Base-by-base conservation (phyloP, 2,113 vertebrate genomes). In the Sarotherodon lohbergeri region DNA sequence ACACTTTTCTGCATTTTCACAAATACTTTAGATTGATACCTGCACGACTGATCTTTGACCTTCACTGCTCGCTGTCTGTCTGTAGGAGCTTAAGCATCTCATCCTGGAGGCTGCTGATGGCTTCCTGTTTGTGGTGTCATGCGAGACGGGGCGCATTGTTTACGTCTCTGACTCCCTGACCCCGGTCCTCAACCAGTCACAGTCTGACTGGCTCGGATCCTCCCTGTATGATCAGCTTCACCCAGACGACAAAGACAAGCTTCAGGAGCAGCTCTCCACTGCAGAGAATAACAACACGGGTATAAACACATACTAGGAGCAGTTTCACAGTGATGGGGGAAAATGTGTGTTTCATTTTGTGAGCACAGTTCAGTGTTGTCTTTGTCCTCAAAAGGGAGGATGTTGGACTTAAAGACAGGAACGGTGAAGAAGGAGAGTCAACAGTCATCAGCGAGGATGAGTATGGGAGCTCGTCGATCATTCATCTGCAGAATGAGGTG, bases 401-500 rank as follows among this genome's bases (percentile, higher is more conserved):
- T 99, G 95, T 95, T 99, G 19, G 99, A 99, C 83, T 86, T 99
- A 85, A 99, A 99, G 95, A 99, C 98, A 0, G 99, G 99, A 7
- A 99, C 98, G 0, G 98, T 99, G 71, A 99, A 99, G 95, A 99
- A 99, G 89, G 99, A 99, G 92, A 97, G 98, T 4, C 98, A 98
- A 84, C 99, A 99, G 91, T 96, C 98, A 1, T 97, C 99, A 57
- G 98, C 98, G 93, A 97, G 98, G 93, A 99, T 99, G 98, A 98
- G 97, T 43, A 98, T 98, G 97, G 99, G 98, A 12, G 98, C 98
- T 1, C 95, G 99, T 2, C 96, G 99, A 12, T 99, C 98, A 0
- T 99, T 99, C 92, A 99, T 99, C 90, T 99, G 99, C 92, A 95
- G 99, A n/a, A 99, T 99, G 98, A 98, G 98, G 99, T 99, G 55